These are phyloP conservation scores for Mesodorylaimus sp. DNA, from an alignment of 2,888 invertebrate species.

Conservation along the genomic window DNA sequence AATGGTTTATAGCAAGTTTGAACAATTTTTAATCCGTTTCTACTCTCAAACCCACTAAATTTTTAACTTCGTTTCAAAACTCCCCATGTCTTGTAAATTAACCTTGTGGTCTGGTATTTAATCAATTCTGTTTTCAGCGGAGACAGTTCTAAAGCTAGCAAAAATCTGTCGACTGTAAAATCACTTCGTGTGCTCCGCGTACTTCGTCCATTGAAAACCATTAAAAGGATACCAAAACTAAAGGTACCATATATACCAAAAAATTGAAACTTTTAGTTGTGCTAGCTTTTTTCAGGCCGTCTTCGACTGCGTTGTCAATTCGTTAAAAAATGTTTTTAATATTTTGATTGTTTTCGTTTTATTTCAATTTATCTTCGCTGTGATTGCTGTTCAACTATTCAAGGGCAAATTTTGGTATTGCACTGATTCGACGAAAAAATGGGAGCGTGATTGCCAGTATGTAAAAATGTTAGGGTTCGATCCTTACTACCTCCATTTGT, in stretches of 20 bases:
- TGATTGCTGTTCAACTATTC: slow-evolving; percentile 98
- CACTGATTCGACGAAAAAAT: slow-evolving; percentile 91
- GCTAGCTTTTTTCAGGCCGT: slow-evolving; percentile 53
- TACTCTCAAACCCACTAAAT: not conserved
- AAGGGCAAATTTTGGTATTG: slow-evolving; percentile 99
- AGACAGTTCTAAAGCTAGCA: slow-evolving; percentile 18
- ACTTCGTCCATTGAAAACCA: slow-evolving; percentile 96
- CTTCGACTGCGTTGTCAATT: slow-evolving; percentile 99
- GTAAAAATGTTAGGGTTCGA: slow-evolving; percentile 34
- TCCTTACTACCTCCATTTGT: not conserved
- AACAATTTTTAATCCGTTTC: too few species aligned
- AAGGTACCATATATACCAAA: slow-evolving; percentile 36
- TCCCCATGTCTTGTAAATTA: too few species aligned
- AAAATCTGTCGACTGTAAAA: slow-evolving; percentile 95
- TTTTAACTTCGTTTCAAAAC: not conserved
- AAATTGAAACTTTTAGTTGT: not conserved
- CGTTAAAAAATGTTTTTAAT: slow-evolving; percentile 99
- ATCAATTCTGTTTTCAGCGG: not conserved
- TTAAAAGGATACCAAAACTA: slow-evolving; percentile 97
- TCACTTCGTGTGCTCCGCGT: slow-evolving; percentile 95
- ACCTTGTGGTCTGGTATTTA: too few species aligned
- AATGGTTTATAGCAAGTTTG: too few species aligned
- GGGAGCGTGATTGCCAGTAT: slow-evolving; percentile 84
- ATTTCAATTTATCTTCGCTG: slow-evolving; percentile 56
- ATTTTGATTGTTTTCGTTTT: slow-evolving; percentile 99